These are phyloP conservation scores for Scelioninae gen. 2 DNA, from an alignment of 2,888 invertebrate genomes.

Conservation along the genomic window DNA sequence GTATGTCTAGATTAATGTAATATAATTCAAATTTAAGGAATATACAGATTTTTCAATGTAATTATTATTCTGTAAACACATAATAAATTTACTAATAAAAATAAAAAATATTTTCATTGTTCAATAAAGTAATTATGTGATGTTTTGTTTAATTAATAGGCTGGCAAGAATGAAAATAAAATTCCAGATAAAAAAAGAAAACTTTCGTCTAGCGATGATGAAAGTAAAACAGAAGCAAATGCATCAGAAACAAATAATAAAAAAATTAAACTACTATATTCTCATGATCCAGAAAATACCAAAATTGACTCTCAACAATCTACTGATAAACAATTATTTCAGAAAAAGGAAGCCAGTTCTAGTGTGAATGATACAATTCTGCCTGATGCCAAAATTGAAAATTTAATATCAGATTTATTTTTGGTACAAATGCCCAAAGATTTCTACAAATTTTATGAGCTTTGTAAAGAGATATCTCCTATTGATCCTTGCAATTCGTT, in stretches of 20 bases:
- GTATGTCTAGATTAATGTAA: too few relatives aligned
- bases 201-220: constrained; percentile 21
- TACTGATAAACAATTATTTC: constrained; percentile 13
- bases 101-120: too few relatives aligned
- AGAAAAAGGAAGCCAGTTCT: constrained; percentile 16
- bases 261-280: constrained; percentile 26
- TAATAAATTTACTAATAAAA: too few relatives aligned
- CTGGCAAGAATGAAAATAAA: constrained; percentile 41
- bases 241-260: constrained; percentile 18
- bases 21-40: too few relatives aligned
- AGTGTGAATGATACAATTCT: not conserved
- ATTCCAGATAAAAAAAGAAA: constrained; percentile 50
- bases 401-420: constrained; percentile 84
- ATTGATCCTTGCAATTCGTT: constrained; percentile 81
- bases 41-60: too few relatives aligned
- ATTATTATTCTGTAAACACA: too few relatives aligned
- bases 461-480: constrained; percentile 79
- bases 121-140: too few relatives aligned
- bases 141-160: too few relatives aligned
- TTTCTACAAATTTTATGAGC: constrained; percentile 90
- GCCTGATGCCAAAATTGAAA: constrained; percentile 74
- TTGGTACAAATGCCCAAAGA: constrained; percentile 92
- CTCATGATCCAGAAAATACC: constrained; percentile 53
- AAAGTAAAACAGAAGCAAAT: constrained; percentile 18
- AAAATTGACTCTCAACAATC: too few relatives aligned